phyloP scores from a whole-genome alignment of 2,113 vertebrate genomes.

The Mungos mungo region DNA sequence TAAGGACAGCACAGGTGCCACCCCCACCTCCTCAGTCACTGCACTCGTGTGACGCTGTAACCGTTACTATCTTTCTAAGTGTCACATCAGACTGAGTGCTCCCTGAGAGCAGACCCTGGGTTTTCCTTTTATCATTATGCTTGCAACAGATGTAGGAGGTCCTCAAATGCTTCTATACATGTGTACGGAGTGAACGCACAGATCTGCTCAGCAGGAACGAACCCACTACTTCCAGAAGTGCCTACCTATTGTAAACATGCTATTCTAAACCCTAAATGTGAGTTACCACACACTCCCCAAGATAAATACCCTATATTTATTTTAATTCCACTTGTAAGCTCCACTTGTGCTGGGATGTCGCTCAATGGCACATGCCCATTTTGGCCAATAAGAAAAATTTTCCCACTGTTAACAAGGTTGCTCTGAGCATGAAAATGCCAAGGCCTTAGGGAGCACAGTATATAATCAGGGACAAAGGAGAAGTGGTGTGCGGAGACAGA shows the following conservation, averaged over 20 bases:
- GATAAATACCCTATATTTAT: slow-evolving; percentile 20
- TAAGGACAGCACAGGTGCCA: neutral
- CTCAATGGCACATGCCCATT: neutral
- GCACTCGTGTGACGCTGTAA: accelerated
- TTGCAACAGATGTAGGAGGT: neutral
- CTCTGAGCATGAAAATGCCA: neutral
- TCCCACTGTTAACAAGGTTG: neutral
- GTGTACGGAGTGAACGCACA: neutral
- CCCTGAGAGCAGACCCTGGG: neutral
- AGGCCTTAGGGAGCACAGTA: neutral
- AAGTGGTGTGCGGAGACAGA: neutral
- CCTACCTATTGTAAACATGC: neutral
- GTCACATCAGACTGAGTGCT: neutral
- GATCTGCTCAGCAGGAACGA: neutral
- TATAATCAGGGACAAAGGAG: neutral
- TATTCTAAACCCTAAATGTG: neutral
- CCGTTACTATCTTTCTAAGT: neutral
- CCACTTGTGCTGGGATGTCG: neutral
- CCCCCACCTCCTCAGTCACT: neutral
- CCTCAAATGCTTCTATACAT: neutral
- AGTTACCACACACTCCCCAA: neutral
- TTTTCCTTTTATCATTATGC: neutral
- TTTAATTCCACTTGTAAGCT: slow-evolving; percentile 23
- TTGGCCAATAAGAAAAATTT: slow-evolving; percentile 12
- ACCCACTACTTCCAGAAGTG: neutral